Evolutionary conservation across 64 coral and sea anemone species (phyloP).

Genomic region (Montipora cactus): DNA sequence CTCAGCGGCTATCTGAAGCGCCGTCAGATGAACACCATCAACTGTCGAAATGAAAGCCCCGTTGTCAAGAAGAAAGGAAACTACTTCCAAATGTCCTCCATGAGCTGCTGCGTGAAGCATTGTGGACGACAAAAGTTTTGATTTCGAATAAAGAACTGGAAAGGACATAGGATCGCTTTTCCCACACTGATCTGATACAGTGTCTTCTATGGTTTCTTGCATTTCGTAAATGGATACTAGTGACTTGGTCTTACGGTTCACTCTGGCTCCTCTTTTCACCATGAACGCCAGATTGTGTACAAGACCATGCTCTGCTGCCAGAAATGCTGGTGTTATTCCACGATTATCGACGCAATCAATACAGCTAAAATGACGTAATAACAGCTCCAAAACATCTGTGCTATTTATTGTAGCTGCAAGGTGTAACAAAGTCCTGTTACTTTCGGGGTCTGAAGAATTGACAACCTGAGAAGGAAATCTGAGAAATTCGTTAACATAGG

Average conservation of each 20-base stretch:
- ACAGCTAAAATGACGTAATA: neutral
- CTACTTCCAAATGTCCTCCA: neutral
- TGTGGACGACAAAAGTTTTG: neutral
- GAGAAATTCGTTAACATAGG: slow-evolving; percentile 32
- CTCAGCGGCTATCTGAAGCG: slow-evolving; percentile 38
- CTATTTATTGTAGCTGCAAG: slow-evolving; percentile 38
- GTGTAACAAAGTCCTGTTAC: slow-evolving; percentile 36
- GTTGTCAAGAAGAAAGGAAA: neutral
- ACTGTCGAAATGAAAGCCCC: neutral
- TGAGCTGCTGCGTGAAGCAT: slow-evolving; percentile 5
- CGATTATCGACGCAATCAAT: slow-evolving; percentile 22
- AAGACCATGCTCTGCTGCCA: slow-evolving; percentile 38
- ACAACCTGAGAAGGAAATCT: slow-evolving; percentile 33
- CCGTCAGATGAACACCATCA: neutral
- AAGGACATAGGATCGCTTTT: neutral
- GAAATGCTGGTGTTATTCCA: slow-evolving; percentile 59
- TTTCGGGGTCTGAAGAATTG: slow-evolving; percentile 12
- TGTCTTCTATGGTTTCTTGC: neutral
- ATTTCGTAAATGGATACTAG: neutral
- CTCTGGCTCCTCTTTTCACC: slow-evolving; percentile 30
- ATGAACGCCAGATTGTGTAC: slow-evolving; percentile 27
- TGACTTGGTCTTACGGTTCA: neutral
- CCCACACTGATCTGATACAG: neutral
- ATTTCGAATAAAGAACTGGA: neutral
- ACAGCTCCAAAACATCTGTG: slow-evolving; percentile 33